phyloP scores from a whole-genome alignment of 1,140 invertebrate genomes.

The Eupeodes corollae region DNA sequence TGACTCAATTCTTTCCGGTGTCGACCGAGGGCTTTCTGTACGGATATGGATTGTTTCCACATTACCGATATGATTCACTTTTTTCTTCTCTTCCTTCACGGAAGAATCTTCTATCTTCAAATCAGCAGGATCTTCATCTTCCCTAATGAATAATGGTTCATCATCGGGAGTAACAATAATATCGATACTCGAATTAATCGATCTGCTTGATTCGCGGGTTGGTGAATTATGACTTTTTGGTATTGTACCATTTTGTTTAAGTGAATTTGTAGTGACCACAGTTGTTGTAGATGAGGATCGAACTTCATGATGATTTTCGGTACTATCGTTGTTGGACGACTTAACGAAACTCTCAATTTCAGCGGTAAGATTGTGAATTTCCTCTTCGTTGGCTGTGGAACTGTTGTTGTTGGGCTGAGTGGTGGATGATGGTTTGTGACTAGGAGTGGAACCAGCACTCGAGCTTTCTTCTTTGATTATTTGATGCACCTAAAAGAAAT shows the following conservation, averaged over 20 bases:
- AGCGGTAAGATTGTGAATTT: conserved; percentile 24
- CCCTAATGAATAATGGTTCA: no score
- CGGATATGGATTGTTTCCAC: conserved; percentile 9
- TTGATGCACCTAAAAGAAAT: no score
- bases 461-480: no score
- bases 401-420: no score
- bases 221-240: not conserved
- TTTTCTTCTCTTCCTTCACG: not conserved
- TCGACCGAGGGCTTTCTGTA: conserved; percentile 3
- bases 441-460: no score
- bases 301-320: not conserved
- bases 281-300: not conserved
- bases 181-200: no score
- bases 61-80: not conserved
- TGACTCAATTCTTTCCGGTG: not conserved
- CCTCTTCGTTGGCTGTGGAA: conserved; percentile 1
- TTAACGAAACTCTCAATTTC: conserved; percentile 34
- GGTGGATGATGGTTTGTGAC: no score
- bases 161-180: no score
- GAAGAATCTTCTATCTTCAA: no score
- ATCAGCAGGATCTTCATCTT: no score
- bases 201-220: no score
- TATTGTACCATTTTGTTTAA: conserved; percentile 10
- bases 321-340: conserved; percentile 1
- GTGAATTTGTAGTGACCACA: not conserved